Percentiles rank a stretch among this genome's conserved stretches.
Evolutionary conservation across 2,797 vertebrate genomes (phyloP).

Genomic region (Acrossocheilus fasciatus): DNA sequence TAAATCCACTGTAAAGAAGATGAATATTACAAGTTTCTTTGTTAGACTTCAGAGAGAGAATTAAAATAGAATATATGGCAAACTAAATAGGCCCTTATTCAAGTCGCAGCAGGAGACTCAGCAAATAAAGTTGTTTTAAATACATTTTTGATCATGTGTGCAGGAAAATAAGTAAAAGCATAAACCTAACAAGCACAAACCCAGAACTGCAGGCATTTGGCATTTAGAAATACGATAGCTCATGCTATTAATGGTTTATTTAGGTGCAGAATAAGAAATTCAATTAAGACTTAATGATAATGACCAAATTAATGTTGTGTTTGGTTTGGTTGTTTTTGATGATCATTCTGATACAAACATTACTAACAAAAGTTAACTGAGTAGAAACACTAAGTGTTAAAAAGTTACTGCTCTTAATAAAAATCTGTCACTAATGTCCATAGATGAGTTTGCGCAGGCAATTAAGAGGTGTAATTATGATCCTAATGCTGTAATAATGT

Average conservation of each 20-base stretch:
- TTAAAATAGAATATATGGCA: neutral
- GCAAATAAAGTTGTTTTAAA: neutral
- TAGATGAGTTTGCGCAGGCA: neutral
- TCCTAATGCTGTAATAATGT: neutral
- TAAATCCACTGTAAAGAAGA: neutral
- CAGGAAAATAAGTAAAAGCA: neutral
- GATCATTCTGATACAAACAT: neutral
- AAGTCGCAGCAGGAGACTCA: conserved; percentile 12
- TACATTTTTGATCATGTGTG: neutral
- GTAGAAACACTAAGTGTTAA: neutral
- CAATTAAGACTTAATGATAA: neutral
- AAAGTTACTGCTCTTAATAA: neutral
- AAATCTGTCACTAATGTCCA: neutral
- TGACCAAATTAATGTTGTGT: neutral
- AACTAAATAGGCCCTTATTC: conserved; percentile 1
- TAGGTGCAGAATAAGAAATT: neutral
- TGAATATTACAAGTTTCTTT: neutral
- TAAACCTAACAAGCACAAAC: neutral
- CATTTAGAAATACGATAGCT: neutral
- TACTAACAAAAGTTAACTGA: neutral
- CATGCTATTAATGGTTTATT: neutral
- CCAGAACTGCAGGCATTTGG: neutral
- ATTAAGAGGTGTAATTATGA: neutral
- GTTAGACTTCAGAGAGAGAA: neutral
- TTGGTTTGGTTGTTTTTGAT: neutral